phyloP scores from a whole-genome alignment of 2,797 vertebrate genomes.

The Scomberomorus guttatus region DNA sequence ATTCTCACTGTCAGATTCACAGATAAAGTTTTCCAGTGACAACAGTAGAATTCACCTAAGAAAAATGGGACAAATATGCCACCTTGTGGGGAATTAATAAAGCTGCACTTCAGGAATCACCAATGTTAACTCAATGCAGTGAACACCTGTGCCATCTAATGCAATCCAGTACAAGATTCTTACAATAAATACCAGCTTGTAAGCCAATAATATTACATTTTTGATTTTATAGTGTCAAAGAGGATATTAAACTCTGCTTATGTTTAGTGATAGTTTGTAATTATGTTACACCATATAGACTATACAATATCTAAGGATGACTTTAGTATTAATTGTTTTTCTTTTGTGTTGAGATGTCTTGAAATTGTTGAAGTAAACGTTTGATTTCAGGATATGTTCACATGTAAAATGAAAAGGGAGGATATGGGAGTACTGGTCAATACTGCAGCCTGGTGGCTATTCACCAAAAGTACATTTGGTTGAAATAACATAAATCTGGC shows the following conservation, averaged over 20 bases:
- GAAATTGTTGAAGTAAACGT: neutral
- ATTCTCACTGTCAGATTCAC: neutral
- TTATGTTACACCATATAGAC: neutral
- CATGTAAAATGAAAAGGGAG: neutral
- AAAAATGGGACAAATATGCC: constrained; percentile 41
- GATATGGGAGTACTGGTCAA: constrained; percentile 21
- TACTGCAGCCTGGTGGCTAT: constrained; percentile 76
- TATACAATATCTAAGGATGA: neutral
- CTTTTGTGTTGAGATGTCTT: neutral
- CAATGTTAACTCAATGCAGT: constrained; percentile 2
- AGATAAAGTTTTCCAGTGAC: neutral
- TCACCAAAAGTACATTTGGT: constrained; percentile 32
- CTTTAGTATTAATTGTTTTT: neutral
- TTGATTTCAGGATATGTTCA: neutral
- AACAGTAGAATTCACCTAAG: neutral
- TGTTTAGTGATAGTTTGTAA: neutral
- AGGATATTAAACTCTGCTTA: neutral
- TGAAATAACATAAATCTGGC: constrained; percentile 7
- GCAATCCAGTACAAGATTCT: neutral
- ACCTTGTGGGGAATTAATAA: constrained; percentile 64
- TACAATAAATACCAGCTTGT: neutral
- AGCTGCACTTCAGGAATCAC: constrained; percentile 28
- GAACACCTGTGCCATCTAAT: neutral
- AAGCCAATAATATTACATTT: neutral
- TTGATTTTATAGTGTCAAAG: neutral